Base-by-base conservation (phyloP, 2,888 invertebrate species). In the Drosophila incognita region DNA sequence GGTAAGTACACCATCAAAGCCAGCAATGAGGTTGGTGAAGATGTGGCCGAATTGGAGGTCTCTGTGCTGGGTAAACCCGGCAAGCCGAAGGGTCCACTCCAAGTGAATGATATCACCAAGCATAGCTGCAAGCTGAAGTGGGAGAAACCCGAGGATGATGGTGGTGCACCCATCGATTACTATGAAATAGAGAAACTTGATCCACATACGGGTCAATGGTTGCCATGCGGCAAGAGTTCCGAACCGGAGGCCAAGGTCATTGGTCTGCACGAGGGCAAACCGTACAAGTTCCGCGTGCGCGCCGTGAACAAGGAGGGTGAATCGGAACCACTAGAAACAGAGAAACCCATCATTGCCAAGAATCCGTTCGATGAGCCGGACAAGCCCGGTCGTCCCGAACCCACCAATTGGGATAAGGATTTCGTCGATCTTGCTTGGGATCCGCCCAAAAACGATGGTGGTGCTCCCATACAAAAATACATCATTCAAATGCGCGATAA, bases 281-380 rank as follows among this genome's bases (percentile, higher is more conserved):
- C 98, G 0, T 99, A 99, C 94, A 98, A 99, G 94, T 99, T 99
- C 95, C 95, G 99, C 56, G 99, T 99, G 0, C 97, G 97, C 90
- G 99, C 99, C 27, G 98, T 99, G 61, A 99, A 99, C 93, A 98
- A 98, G 92, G 99, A 99, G 93, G 99, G 99, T 21, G 98, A 98
- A 93, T 98, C 99, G 0, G 99, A 99, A 92, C 98, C 98, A 70
- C 94, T 99, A 66, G 98, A 98, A 93, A 97, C 98, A 0, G 98
- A 98, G 76, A 97, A 97, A 90, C 95, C 98, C 13, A 98, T 99
- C 79, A 96, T 99, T 87, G 99, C 99, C 67, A 99, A 99, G 94
- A 99, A 99, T 97, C 99, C 99, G 76, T 99, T 97, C 93, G 99
- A 98, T 93, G 98, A 98, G 92, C 98, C 99, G 62, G 96, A 97